Evolutionary conservation across 37 sponge, comb jelly and placozoan genomes (phyloP).

Genomic region (Petrosia ficiformis): DNA sequence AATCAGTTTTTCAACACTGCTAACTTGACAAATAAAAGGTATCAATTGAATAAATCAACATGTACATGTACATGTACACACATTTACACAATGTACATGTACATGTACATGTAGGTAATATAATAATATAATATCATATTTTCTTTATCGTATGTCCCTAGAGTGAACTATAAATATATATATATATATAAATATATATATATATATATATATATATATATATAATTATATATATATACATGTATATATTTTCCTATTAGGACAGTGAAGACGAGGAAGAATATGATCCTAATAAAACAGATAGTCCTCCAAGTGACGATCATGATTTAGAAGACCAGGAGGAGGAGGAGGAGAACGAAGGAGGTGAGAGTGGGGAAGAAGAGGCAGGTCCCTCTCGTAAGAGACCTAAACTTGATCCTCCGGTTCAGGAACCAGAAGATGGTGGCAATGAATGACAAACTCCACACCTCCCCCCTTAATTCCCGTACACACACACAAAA

Average conservation of each 20-base stretch:
- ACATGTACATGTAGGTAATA: too few species aligned
- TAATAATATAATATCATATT: too few species aligned
- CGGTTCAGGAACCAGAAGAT: not conserved
- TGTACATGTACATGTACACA: too few species aligned
- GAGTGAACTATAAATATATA: constrained; percentile 1
- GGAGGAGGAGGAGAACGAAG: constrained; percentile 25
- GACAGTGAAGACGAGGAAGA: constrained; percentile 44
- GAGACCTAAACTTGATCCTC: not conserved
- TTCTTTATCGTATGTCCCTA: too few species aligned
- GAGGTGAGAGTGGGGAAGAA: not conserved
- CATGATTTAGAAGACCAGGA: constrained; percentile 10
- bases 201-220: not conserved
- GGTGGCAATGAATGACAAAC: not conserved
- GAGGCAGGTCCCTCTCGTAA: constrained; percentile 6
- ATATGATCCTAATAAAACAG: constrained; percentile 52
- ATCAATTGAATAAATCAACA: too few species aligned
- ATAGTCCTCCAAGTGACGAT: constrained; percentile 12
- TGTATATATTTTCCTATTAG: too few species aligned
- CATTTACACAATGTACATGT: too few species aligned
- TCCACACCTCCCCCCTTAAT: too few species aligned
- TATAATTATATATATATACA: not conserved
- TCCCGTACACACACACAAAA: too few species aligned
- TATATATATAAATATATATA: constrained; percentile 5
- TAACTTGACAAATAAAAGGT: too few species aligned
- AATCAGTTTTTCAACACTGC: too few species aligned